phyloP scores from a whole-genome alignment of 2,888 invertebrate genomes.

The Beris morrisii region DNA sequence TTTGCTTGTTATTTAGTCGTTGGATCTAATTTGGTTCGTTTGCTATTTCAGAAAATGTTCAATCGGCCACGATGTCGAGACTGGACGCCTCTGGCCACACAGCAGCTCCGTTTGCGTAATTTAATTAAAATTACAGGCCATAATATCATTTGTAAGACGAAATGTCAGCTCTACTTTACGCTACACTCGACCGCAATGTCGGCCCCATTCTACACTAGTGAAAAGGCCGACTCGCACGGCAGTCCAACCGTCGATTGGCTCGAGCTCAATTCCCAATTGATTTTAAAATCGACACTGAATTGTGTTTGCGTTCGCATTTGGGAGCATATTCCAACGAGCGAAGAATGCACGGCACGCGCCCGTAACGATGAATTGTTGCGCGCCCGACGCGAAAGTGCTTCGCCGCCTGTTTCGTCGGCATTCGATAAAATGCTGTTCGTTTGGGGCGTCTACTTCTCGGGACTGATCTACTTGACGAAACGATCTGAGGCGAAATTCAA shows the following conservation, averaged over 20 bases:
- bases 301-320: constrained; percentile 54
- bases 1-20: neutral
- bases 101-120: constrained; percentile 80
- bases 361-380: constrained; percentile 19
- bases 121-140: constrained; percentile 73
- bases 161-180: constrained; percentile 72
- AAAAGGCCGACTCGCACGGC: constrained; percentile 65
- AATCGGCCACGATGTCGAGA: constrained; percentile 71
- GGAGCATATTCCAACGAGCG: constrained; percentile 43
- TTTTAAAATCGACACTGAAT: constrained; percentile 58
- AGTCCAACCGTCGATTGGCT: constrained; percentile 80
- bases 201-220: constrained; percentile 82
- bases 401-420: constrained; percentile 43
- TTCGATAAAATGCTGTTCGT: constrained; percentile 68
- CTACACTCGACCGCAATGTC: constrained; percentile 79
- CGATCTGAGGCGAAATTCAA: constrained; percentile 45
- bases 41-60: constrained; percentile 54
- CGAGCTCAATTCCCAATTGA: constrained; percentile 70
- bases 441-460: constrained; percentile 85
- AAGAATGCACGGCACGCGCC: constrained; percentile 12
- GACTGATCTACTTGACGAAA: constrained; percentile 67
- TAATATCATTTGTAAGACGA: constrained; percentile 57
- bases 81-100: constrained; percentile 80
- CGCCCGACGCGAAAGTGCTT: constrained; percentile 42
- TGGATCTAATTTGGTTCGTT: neutral